A percentile compares a stretch with the other conserved stretches of the same genome.
Conservation (phyloP, 2,113 vertebrate genomes). For the Chionis minor region DNA sequence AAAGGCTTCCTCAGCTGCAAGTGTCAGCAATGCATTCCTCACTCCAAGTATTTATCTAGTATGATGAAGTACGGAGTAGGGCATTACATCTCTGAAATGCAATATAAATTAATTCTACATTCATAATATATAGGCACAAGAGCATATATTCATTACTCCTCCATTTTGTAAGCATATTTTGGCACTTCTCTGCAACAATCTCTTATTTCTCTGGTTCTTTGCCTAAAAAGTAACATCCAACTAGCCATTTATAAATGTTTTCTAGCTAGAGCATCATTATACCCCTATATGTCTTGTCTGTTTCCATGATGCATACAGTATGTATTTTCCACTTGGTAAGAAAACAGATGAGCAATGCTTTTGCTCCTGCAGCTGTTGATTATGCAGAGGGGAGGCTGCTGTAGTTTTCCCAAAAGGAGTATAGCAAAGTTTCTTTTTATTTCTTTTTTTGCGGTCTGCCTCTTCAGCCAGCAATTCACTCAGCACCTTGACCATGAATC, state of each 20-base stretch:
- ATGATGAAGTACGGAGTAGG: conserved; percentile 32
- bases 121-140: not conserved
- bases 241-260: conserved; percentile 8
- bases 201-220: conserved; percentile 1
- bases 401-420: not conserved
- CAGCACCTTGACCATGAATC: conserved; percentile 40
- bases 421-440: not conserved
- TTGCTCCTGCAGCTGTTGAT: conserved; percentile 17
- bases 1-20: conserved; percentile 5
- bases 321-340: conserved; percentile 12
- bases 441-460: not conserved
- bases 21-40: not conserved
- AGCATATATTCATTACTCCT: not conserved
- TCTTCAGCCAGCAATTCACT: conserved; percentile 26
- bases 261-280: not conserved
- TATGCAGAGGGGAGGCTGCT: not conserved
- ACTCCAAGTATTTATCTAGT: conserved; percentile 35
- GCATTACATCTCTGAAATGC: not conserved
- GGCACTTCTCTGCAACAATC: not conserved
- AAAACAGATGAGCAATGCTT: conserved; percentile 27
- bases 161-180: not conserved
- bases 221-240: not conserved
- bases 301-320: not conserved
- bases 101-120: conserved; percentile 20
- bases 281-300: not conserved